Percentiles rank a stretch among this genome's conserved stretches.
These are phyloP conservation scores for Hyla sarda DNA, from an alignment of 2,113 vertebrate genomes.

Conservation along the genomic window DNA sequence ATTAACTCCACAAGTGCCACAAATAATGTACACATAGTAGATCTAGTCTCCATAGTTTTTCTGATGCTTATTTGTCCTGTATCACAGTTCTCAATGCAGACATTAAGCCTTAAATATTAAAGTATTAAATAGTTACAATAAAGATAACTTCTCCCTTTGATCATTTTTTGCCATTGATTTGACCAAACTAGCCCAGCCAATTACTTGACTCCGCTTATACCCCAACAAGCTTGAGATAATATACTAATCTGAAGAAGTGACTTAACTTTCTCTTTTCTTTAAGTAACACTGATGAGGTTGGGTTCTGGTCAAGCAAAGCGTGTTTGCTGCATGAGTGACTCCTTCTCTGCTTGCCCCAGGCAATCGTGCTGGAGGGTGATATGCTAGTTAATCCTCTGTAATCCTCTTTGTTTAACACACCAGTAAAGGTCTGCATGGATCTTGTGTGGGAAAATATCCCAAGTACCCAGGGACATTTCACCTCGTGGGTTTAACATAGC, in stretches of 20 bases:
- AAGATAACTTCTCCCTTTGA: conserved; percentile 64
- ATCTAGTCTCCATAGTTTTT: background rate
- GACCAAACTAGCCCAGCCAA: conserved; percentile 65
- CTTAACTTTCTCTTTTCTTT: conserved; percentile 79
- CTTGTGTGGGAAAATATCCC: conserved; percentile 80
- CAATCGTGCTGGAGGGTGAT: conserved; percentile 74
- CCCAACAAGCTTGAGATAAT: conserved; percentile 81
- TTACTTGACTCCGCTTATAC: conserved; percentile 70
- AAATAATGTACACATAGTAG: background rate
- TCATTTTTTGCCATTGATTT: conserved; percentile 66
- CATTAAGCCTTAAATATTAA: background rate
- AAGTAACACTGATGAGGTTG: conserved; percentile 80
- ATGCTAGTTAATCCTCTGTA: conserved; percentile 81
- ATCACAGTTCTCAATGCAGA: background rate
- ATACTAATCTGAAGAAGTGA: conserved; percentile 83
- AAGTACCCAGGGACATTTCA: conserved; percentile 68
- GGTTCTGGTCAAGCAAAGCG: conserved; percentile 79
- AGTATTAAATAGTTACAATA: background rate
- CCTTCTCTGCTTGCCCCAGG: conserved; percentile 73
- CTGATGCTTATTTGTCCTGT: background rate
- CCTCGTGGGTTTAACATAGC: conserved; percentile 15
- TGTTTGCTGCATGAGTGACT: conserved; percentile 83
- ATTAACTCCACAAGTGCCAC: background rate
- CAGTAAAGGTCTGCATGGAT: conserved; percentile 75
- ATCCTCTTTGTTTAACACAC: conserved; percentile 78